Evolutionary conservation across 2,113 vertebrate species (phyloP).

Genomic region (Pollachius pollachius): DNA sequence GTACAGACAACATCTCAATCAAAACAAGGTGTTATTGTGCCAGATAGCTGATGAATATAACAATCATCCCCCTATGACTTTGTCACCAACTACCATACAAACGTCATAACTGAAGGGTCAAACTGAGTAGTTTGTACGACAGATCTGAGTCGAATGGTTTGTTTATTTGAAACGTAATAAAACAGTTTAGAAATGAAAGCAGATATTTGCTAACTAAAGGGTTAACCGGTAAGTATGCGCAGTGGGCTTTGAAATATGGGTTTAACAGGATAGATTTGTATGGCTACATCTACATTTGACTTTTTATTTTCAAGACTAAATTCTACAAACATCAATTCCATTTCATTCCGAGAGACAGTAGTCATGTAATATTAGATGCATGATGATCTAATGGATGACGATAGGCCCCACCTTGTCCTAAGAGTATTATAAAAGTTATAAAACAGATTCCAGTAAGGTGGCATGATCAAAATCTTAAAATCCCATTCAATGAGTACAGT

Average conservation of each 20-base stretch:
- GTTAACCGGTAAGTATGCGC: neutral
- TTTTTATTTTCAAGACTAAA: constrained; percentile 27
- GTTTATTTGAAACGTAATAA: too few species aligned
- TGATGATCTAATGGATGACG: constrained; percentile 35
- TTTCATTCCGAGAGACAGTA: constrained; percentile 15
- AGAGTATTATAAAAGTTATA: constrained; percentile 60
- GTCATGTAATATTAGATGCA: constrained; percentile 32
- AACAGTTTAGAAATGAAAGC: too few species aligned
- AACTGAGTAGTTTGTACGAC: too few species aligned
- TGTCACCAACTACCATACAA: too few species aligned
- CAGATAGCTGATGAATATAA: constrained; percentile 26
- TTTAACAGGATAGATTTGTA: neutral
- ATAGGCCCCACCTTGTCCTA: constrained; percentile 44
- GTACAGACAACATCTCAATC: constrained; percentile 71
- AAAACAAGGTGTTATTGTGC: constrained; percentile 27
- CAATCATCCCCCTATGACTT: too few species aligned
- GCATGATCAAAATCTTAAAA: constrained; percentile 31
- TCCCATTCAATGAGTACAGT: constrained; percentile 38
- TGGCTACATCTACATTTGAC: constrained; percentile 46
- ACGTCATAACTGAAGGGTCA: too few species aligned
- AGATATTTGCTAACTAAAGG: too few species aligned
- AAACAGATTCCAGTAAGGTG: constrained; percentile 34
- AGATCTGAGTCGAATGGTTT: too few species aligned
- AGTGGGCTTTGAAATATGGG: neutral
- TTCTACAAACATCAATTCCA: constrained; percentile 58